Evolutionary conservation across 2,797 vertebrate genomes (phyloP).

Genomic region (Hydrophis major): DNA sequence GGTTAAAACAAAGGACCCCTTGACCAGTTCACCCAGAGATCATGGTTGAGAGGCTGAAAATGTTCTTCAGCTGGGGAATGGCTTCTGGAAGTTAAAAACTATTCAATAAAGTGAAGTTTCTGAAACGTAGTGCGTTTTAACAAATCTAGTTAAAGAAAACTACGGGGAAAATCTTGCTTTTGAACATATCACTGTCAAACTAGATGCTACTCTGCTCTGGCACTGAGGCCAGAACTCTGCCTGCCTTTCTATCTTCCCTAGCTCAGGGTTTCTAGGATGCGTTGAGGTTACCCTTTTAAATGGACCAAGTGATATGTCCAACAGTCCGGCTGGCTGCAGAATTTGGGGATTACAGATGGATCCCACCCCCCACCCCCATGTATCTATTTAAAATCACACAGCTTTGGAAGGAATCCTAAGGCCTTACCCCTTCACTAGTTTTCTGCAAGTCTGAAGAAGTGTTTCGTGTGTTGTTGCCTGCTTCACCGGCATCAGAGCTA

Average conservation of each 20-base stretch:
- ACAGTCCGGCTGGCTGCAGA: neutral
- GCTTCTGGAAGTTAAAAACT: neutral
- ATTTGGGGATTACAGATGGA: neutral
- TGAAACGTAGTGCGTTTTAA: neutral
- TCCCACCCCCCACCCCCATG: neutral
- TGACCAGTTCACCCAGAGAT: neutral
- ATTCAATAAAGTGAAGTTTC: neutral
- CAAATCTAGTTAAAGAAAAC: neutral
- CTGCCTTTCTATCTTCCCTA: neutral
- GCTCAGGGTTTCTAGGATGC: neutral
- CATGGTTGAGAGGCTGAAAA: neutral
- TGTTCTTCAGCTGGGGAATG: neutral
- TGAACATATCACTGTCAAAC: neutral
- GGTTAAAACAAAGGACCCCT: neutral
- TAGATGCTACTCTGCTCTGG: neutral
- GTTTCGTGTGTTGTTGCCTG: constrained; percentile 87
- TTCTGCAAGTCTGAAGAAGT: constrained; percentile 87
- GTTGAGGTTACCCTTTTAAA: neutral
- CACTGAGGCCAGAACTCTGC: neutral
- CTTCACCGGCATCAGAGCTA: constrained; percentile 86
- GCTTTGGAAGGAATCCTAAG: neutral
- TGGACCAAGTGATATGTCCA: neutral
- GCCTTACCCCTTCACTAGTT: constrained; percentile 81
- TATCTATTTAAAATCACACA: neutral
- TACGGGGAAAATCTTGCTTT: neutral